Percentiles rank a stretch among this genome's conserved stretches.
Conservation (phyloP, 2,888 invertebrate species). For the Ptychoptera albimana region DNA sequence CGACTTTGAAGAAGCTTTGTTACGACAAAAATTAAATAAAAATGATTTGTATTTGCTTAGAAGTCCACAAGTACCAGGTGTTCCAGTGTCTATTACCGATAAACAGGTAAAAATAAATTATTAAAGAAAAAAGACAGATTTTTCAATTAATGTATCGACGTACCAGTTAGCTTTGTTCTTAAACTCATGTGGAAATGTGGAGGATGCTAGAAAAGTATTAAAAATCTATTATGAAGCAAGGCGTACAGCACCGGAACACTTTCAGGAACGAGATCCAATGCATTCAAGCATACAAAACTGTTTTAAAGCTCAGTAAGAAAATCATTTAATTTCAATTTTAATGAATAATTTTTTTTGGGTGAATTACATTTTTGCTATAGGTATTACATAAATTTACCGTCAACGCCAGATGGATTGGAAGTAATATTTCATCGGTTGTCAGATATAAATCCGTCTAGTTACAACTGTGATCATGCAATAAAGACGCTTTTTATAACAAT, state of each 20-base stretch:
- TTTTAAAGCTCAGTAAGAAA: conserved; percentile 34
- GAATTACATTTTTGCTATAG: conserved; percentile 35
- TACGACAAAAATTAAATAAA: conserved; percentile 4
- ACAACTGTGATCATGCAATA: conserved; percentile 40
- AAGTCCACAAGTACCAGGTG: conserved; percentile 5
- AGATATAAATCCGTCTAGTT: conserved; percentile 39
- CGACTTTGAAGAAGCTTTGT: conserved; percentile 10
- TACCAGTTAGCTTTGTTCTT: conserved; percentile 10
- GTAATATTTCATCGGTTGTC: conserved; percentile 44
- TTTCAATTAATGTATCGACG: too few species aligned
- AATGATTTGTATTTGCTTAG: conserved; percentile 9
- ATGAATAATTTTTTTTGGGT: background rate
- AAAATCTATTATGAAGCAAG: conserved; percentile 42
- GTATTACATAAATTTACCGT: conserved; percentile 38
- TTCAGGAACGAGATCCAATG: conserved; percentile 36
- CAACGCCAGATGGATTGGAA: conserved; percentile 40
- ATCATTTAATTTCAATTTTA: background rate
- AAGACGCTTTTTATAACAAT: conserved; percentile 43
- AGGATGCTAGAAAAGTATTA: conserved; percentile 18
- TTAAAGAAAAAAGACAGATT: too few species aligned
- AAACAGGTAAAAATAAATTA: conserved; percentile 9
- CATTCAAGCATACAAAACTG: conserved; percentile 26
- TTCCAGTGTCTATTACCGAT: conserved; percentile 10
- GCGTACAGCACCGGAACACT: conserved; percentile 44
- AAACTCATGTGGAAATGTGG: conserved; percentile 10